Evolutionary conservation across 2,888 invertebrate genomes (phyloP).

Genomic region (Dynastes grantii): DNA sequence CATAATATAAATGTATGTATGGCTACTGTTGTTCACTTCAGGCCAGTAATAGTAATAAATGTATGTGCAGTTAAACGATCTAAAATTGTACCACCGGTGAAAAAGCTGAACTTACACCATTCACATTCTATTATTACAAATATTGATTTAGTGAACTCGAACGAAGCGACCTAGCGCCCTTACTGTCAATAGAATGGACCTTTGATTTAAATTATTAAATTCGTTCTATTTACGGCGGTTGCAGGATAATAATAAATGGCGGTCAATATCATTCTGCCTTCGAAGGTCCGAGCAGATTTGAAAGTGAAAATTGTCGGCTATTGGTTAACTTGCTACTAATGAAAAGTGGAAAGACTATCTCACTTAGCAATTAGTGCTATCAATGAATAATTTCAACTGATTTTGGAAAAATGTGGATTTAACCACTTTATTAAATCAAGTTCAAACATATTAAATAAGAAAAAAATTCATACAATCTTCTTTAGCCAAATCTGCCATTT

Average conservation of each 20-base stretch:
- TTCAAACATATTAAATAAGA: no score
- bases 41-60: no score
- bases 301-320: slow-evolving; percentile 9
- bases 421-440: no score
- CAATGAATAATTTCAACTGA: no score
- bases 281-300: slow-evolving; percentile 6
- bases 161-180: slow-evolving; percentile 34
- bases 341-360: no score
- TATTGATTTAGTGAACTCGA: slow-evolving; percentile 39
- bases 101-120: slow-evolving; percentile 5
- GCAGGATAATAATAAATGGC: slow-evolving; percentile 40
- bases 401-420: no score
- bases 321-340: no score
- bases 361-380: no score
- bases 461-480: no score
- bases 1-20: neutral
- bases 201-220: slow-evolving; percentile 43
- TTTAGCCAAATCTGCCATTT: no score
- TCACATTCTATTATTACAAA: slow-evolving; percentile 28
- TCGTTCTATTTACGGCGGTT: slow-evolving; percentile 40
- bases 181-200: slow-evolving; percentile 32
- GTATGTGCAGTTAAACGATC: neutral
- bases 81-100: neutral
- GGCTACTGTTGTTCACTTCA: no score
- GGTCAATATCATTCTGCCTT: slow-evolving; percentile 25